Percentiles rank a stretch among this genome's conserved stretches.
Conservation (phyloP, 2,888 invertebrate genomes). For the Norana najaformis region DNA sequence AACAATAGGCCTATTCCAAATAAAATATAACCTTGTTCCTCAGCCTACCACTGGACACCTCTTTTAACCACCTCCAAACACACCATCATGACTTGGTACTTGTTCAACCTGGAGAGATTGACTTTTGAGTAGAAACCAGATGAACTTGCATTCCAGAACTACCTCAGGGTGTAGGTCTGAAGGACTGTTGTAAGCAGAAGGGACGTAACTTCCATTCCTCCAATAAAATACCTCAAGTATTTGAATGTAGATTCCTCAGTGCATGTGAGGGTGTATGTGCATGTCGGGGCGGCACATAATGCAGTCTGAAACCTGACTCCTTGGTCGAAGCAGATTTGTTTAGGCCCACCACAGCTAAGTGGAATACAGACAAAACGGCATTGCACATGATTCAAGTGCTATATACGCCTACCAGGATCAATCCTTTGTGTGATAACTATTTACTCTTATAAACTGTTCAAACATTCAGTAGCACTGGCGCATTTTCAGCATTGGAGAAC, state of each 20-base stretch:
- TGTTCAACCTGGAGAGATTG: background rate
- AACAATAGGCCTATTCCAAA: background rate
- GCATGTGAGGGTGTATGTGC: too few species aligned
- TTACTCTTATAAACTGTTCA: background rate
- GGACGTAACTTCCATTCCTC: background rate
- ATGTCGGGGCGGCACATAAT: background rate
- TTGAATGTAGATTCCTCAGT: background rate
- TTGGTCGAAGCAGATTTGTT: background rate
- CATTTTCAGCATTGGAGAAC: too few species aligned
- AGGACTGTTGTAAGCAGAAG: background rate
- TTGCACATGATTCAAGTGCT: background rate
- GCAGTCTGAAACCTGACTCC: background rate
- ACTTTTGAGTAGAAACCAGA: background rate
- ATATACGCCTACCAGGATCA: background rate
- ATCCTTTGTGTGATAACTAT: background rate
- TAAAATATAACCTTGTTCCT: too few species aligned
- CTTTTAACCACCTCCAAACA: background rate
- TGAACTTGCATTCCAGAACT: background rate
- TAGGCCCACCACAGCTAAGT: background rate
- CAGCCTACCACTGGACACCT: too few species aligned
- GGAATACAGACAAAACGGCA: background rate
- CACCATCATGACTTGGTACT: background rate
- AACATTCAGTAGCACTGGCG: too few species aligned
- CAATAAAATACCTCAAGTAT: background rate
- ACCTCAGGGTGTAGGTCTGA: background rate